Evolutionary conservation across 2,888 invertebrate genomes (phyloP).

Genomic region (Oligia fasciuncula): DNA sequence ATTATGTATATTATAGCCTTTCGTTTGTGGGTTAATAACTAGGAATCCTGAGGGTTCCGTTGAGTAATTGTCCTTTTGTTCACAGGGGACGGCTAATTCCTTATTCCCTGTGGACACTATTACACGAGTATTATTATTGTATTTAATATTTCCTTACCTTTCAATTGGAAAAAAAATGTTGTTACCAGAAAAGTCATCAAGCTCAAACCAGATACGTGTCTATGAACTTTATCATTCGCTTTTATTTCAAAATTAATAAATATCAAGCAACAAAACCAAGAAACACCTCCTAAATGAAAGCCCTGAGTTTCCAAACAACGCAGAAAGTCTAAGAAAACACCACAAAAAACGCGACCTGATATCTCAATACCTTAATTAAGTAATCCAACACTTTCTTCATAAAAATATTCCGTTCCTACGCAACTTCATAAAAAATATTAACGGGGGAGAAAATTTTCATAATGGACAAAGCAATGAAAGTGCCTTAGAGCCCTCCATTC

Average conservation of each 20-base stretch:
- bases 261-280: conserved; percentile 5
- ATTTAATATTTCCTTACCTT: not conserved
- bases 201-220: not conserved
- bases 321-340: conserved; percentile 21
- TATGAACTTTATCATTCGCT: no score
- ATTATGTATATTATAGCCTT: conserved; percentile 48
- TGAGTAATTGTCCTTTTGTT: conserved; percentile 43
- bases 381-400: conserved; percentile 63
- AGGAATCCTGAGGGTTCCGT: conserved; percentile 44
- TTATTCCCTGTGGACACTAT: not conserved
- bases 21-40: conserved; percentile 58
- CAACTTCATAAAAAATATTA: conserved; percentile 66
- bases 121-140: not conserved
- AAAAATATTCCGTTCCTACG: conserved; percentile 53
- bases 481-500: conserved; percentile 63
- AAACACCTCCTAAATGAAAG: conserved; percentile 2
- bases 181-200: no score
- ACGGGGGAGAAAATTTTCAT: conserved; percentile 70
- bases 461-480: conserved; percentile 69
- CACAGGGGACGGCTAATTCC: conserved; percentile 26
- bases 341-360: conserved; percentile 38
- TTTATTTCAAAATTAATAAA: not conserved
- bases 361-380: conserved; percentile 64
- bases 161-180: not conserved
- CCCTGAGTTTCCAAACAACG: conserved; percentile 11